Evolutionary conservation across 2,888 invertebrate species (phyloP), one percentile per base, ranked within the genome.

Genomic region (Proisotoma minuta): DNA sequence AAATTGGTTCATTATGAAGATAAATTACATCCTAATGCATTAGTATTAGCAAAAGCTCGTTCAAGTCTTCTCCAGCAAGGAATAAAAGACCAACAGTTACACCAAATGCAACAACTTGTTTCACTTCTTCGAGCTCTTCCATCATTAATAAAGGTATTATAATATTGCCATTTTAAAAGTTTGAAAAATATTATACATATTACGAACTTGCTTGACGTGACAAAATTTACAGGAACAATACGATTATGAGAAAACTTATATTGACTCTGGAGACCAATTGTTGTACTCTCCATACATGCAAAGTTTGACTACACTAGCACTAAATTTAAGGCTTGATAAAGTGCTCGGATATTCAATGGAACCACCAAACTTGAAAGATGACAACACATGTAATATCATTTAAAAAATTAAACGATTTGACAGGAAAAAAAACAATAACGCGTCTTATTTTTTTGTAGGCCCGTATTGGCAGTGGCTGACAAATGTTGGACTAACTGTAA

Each of bases 271-370:
- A 0, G 79, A 81, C 22, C 84, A 84, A 73, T 76, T 85, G 60
- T 79, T 83, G 73, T 83, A 83, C 76, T 83, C 83, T 67, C 76
- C 79, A 49, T 84, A 83, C 74, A 77, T 85, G 57, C 84, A 84
- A 76, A 81, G 82, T 73, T 76, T 85, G 56, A 78, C 82, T 24
- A 79, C 82, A 0, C 75, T 84, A 47, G 80, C 83, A 0, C 76
- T 84, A 10, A 79, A 82, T 27, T 76, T 85, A 22, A 78, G 79
- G 24, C 73, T 85, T 18, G 83, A 84, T 69, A 77, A 79, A 47
- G 78, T 82, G 10, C 76, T 82, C 1, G 48, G 50, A 3, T 12
- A 28, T 12, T 26, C 22, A 8, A 8, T 34, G 8, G 34, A 34
- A 10, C 34, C 34, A 34, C 15, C 15, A 34, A 34, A 34, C 15